A percentile compares a stretch with the other conserved stretches of the same genome.
Evolutionary conservation across 1,140 invertebrate genomes (phyloP).

Genomic region (Apis dorsata): DNA sequence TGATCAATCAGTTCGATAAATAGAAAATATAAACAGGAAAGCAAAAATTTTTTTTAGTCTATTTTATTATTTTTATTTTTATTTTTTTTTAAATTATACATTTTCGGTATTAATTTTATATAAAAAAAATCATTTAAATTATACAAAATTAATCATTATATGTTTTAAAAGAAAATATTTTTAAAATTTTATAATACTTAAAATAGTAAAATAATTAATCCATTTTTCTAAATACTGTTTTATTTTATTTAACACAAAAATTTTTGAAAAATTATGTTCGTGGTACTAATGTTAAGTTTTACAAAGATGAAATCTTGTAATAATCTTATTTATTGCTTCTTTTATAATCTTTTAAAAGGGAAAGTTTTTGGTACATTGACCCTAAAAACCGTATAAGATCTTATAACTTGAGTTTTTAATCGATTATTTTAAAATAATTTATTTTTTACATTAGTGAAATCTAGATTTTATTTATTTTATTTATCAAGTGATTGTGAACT

Average conservation of each 20-base stretch:
- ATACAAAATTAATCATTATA: neutral
- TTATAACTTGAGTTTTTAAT: neutral
- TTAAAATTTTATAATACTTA: neutral
- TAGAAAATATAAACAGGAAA: no score
- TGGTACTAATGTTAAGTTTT: neutral
- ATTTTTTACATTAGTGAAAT: neutral
- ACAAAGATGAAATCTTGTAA: neutral
- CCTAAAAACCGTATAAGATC: neutral
- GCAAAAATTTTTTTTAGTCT: neutral
- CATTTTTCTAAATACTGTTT: neutral
- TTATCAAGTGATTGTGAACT: neutral
- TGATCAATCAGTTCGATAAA: neutral
- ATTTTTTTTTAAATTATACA: neutral
- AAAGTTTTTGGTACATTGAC: conserved; percentile 17
- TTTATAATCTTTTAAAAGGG: neutral
- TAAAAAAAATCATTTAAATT: neutral
- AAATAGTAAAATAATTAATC: neutral
- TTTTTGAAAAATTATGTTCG: neutral
- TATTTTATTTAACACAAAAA: neutral
- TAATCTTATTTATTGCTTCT: neutral
- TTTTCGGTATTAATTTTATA: no score
- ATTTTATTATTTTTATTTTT: neutral
- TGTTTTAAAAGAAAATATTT: neutral
- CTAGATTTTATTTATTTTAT: neutral
- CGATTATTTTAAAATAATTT: neutral